Percentiles rank a stretch among this genome's conserved stretches.
Evolutionary conservation across 2,797 vertebrate genomes (phyloP).

Genomic region (Pampus argenteus): DNA sequence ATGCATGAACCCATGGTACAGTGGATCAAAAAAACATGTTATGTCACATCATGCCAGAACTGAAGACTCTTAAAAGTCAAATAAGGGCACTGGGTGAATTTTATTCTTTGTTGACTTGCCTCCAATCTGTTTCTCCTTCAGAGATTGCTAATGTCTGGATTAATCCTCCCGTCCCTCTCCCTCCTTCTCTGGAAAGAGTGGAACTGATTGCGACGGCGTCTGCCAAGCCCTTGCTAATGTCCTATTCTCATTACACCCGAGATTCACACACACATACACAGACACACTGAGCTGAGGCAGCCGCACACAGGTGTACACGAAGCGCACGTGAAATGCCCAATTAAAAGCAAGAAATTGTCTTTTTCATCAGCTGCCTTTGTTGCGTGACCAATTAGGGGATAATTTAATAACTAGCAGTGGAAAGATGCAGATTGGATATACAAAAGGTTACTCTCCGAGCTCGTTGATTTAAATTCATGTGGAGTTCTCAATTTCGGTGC

Average conservation of each 20-base stretch:
- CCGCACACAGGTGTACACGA: conserved; percentile 92
- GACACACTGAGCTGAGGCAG: conserved; percentile 65
- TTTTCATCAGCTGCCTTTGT: conserved; percentile 94
- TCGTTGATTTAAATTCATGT: conserved; percentile 85
- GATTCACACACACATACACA: conserved; percentile 35
- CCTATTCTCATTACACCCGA: conserved; percentile 90
- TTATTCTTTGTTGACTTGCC: conserved; percentile 47
- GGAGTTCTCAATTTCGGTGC: conserved; percentile 68
- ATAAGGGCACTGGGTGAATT: conserved; percentile 27
- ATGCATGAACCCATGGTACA: conserved; percentile 21
- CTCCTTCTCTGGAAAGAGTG: conserved; percentile 74
- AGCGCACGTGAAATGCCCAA: conserved; percentile 93
- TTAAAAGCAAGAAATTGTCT: conserved; percentile 92
- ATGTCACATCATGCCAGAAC: conserved; percentile 49
- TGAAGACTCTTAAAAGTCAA: conserved; percentile 34
- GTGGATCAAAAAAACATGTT: conserved; percentile 45
- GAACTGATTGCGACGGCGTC: conserved; percentile 89
- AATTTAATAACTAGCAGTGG: conserved; percentile 92
- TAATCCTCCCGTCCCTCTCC: conserved; percentile 58
- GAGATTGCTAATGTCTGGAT: conserved; percentile 67
- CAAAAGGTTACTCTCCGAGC: conserved; percentile 90
- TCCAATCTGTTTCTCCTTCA: conserved; percentile 52
- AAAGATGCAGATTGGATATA: conserved; percentile 90
- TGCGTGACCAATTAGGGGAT: conserved; percentile 95
- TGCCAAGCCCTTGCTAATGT: conserved; percentile 92